Percentiles rank a stretch among this genome's conserved stretches.
Conservation (phyloP, 2,113 vertebrate species). For the Phylloscopus trochilus region DNA sequence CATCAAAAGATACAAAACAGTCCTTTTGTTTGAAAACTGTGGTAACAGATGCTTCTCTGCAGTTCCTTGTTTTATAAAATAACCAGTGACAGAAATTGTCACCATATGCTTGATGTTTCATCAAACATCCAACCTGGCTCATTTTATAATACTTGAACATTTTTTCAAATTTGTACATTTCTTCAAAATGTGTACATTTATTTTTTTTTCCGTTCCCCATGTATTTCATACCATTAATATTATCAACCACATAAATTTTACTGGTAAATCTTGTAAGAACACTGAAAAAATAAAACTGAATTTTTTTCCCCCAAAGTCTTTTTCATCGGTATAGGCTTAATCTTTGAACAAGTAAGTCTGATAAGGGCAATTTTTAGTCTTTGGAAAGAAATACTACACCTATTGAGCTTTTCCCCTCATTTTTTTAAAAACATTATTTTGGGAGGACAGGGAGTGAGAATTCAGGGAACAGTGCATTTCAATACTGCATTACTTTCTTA, state of each 20-base stretch:
- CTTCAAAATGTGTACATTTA: neutral
- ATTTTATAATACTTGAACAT: neutral
- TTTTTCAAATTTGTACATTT: neutral
- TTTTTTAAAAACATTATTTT: neutral
- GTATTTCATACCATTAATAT: neutral
- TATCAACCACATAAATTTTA: neutral
- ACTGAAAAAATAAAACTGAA: neutral
- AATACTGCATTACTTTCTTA: neutral
- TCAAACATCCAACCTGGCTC: neutral
- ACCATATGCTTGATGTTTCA: neutral
- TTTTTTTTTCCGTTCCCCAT: neutral
- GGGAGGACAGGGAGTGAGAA: neutral
- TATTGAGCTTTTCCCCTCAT: neutral
- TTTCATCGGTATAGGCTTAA: neutral
- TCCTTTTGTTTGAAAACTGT: neutral
- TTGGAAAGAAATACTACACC: neutral
- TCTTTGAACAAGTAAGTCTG: neutral
- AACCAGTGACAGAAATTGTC: neutral
- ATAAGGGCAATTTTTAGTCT: neutral
- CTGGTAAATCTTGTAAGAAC: neutral
- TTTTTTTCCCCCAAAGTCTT: neutral
- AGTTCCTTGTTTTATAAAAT: neutral
- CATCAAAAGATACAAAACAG: neutral
- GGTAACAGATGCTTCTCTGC: neutral
- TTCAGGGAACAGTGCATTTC: neutral